phyloP scores from a whole-genome alignment of 2,888 invertebrate species.

The Ophonus ardosiacus region DNA sequence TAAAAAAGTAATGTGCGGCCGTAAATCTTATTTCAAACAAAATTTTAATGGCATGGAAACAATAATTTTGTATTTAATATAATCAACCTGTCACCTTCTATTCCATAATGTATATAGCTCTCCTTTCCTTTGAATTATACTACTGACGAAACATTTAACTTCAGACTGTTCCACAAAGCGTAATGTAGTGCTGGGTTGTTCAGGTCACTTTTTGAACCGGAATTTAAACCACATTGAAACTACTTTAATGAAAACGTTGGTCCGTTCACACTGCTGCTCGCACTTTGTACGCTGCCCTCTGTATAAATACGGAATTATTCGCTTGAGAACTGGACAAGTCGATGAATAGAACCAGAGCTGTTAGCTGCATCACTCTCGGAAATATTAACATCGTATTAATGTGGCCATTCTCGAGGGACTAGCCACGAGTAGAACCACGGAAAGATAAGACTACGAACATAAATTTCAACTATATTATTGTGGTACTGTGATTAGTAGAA shows the following conservation, averaged over 20 bases:
- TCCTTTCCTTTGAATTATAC: background rate
- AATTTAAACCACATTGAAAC: slow-evolving; percentile 41
- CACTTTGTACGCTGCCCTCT: slow-evolving; percentile 10
- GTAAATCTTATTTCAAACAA: background rate
- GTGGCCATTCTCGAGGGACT: background rate
- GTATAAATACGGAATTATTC: slow-evolving; percentile 48
- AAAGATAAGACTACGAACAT: background rate
- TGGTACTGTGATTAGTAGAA: too few species aligned
- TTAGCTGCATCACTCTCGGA: background rate
- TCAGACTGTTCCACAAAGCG: background rate
- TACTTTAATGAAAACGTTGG: slow-evolving; percentile 50
- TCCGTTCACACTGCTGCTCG: slow-evolving; percentile 11
- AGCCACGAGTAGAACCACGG: too few species aligned
- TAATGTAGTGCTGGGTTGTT: slow-evolving; percentile 4
- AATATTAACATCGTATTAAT: background rate
- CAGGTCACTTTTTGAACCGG: slow-evolving; percentile 42
- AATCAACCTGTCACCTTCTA: background rate
- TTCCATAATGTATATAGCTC: background rate
- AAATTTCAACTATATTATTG: background rate
- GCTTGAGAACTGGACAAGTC: background rate
- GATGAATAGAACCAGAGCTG: background rate
- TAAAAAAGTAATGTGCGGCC: background rate
- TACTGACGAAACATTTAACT: slow-evolving; percentile 32
- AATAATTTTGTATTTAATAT: background rate
- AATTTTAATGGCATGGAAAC: background rate